Conservation (phyloP, 2,113 vertebrate genomes). For the Ciconia boyciana region DNA sequence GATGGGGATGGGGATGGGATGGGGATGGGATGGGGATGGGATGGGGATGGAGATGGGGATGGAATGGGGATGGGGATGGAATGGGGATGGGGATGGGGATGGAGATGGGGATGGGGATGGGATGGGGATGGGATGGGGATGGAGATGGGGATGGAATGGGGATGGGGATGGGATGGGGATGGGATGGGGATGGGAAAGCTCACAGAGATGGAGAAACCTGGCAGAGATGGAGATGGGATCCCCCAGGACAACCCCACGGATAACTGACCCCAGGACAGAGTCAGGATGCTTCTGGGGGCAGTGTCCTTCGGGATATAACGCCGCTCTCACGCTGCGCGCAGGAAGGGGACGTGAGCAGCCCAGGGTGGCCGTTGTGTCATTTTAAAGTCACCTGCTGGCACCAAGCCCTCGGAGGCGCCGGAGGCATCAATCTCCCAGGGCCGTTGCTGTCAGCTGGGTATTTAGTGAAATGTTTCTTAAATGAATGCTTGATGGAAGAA, state of each 20-base stretch:
- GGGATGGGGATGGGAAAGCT: background rate
- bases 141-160: too few relatives aligned
- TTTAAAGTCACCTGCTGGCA: background rate
- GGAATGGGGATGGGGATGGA: too few relatives aligned
- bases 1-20: too few relatives aligned
- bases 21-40: too few relatives aligned
- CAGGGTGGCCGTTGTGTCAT: background rate
- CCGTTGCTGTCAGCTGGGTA: conserved; percentile 19
- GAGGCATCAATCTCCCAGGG: conserved; percentile 30
- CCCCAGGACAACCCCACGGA: background rate
- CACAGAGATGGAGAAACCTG: background rate
- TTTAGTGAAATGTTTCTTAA: conserved; percentile 41
- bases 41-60: too few relatives aligned
- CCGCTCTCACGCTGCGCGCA: accelerated
- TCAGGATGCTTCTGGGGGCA: background rate
- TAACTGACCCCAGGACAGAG: background rate
- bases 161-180: background rate
- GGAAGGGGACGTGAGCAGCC: background rate
- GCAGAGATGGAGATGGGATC: background rate
- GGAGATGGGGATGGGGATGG: background rate
- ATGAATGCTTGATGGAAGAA: conserved; percentile 23
- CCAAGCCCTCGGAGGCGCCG: background rate
- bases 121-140: background rate
- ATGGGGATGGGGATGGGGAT: too few relatives aligned
- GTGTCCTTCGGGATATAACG: accelerated